Conservation (phyloP, 2,113 vertebrate species). For the Cheirogaleus medius region DNA sequence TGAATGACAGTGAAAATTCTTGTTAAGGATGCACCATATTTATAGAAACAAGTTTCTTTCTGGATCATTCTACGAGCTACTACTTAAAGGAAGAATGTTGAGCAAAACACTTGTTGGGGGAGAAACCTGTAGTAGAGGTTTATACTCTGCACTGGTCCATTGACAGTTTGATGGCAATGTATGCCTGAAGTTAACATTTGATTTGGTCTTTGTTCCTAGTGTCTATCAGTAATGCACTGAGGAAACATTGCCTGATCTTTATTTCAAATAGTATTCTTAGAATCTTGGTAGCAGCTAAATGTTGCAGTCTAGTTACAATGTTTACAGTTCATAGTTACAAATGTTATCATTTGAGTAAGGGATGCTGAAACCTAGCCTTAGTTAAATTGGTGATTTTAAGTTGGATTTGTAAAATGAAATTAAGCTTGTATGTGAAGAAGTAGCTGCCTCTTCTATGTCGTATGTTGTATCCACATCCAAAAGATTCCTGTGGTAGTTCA, state of each 20-base stretch:
- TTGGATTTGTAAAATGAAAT: conserved; percentile 56
- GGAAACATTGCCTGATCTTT: conserved; percentile 31
- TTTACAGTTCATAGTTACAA: conserved; percentile 18
- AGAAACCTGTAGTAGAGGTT: background rate
- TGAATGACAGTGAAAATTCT: conserved; percentile 31
- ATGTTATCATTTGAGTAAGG: conserved; percentile 37
- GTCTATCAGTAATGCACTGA: background rate
- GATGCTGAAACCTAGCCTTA: background rate
- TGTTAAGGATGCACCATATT: background rate
- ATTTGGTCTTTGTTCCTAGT: conserved; percentile 51
- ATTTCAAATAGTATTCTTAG: conserved; percentile 24
- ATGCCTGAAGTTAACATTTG: conserved; percentile 46
- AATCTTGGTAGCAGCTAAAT: conserved; percentile 1
- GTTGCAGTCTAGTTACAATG: background rate
- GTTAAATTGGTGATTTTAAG: conserved; percentile 14
- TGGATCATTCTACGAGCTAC: background rate
- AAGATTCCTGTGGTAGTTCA: background rate
- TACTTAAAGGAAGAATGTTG: conserved; percentile 21
- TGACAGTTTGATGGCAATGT: conserved; percentile 15
- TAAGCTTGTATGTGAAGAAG: background rate
- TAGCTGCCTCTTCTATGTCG: background rate
- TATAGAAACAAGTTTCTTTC: conserved; percentile 42
- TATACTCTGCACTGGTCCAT: background rate
- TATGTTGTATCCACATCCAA: background rate
- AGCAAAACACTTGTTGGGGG: conserved; percentile 40